phyloP scores from a whole-genome alignment of 2,888 invertebrate genomes.

The Netelia virgata region DNA sequence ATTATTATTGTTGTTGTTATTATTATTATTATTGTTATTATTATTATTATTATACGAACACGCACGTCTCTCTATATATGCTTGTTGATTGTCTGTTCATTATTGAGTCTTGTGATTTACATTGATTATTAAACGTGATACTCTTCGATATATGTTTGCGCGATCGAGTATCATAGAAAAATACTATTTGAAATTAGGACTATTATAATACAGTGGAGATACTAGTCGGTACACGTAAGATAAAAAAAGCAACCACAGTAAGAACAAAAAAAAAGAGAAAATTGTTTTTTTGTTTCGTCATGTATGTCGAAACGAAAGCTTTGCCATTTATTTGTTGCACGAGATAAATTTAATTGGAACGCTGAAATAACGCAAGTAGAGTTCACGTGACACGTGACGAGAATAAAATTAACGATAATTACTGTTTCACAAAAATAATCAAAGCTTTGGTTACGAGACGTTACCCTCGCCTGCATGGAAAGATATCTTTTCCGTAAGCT shows the following conservation, averaged over 20 bases:
- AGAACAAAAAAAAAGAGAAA: slow-evolving; percentile 6
- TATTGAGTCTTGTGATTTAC: slow-evolving; percentile 65
- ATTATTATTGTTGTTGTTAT: slow-evolving; percentile 24
- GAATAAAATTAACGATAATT: background rate
- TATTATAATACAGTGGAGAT: slow-evolving; percentile 50
- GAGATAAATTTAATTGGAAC: background rate
- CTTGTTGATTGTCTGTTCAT: slow-evolving; percentile 74
- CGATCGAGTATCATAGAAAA: slow-evolving; percentile 61
- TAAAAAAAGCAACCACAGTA: background rate
- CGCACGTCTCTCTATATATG: slow-evolving; percentile 74
- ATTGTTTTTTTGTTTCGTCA: slow-evolving; percentile 17
- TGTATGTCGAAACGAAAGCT: slow-evolving; percentile 61
- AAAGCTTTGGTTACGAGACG: slow-evolving; percentile 77
- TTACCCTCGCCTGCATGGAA: slow-evolving; percentile 83
- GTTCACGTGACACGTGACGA: background rate
- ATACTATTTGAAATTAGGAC: slow-evolving; percentile 62
- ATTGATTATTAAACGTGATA: slow-evolving; percentile 73
- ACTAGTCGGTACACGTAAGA: slow-evolving; percentile 68
- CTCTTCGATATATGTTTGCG: slow-evolving; percentile 64
- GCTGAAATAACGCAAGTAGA: slow-evolving; percentile 1
- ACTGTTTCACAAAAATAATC: slow-evolving; percentile 10
- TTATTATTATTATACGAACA: slow-evolving; percentile 64
- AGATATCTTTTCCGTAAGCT: slow-evolving; percentile 77
- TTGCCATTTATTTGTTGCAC: slow-evolving; percentile 40
- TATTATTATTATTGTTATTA: slow-evolving; percentile 35